Evolutionary conservation across 2,797 vertebrate species (phyloP).

Genomic region (Sebastes flavidus): DNA sequence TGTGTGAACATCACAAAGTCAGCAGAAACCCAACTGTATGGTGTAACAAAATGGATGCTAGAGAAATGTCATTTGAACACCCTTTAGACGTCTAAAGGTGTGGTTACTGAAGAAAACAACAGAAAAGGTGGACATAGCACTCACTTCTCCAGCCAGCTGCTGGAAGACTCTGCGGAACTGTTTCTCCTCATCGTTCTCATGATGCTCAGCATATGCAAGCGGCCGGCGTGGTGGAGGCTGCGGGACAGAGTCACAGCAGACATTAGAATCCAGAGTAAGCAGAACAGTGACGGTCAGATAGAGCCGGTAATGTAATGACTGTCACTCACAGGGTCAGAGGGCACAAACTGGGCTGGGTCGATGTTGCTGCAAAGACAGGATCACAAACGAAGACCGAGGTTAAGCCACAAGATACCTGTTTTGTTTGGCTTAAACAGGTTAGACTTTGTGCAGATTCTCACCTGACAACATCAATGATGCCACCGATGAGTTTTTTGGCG

Average conservation of each 20-base stretch:
- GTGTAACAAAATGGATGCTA: background rate
- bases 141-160: constrained; percentile 93
- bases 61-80: background rate
- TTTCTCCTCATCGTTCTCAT: constrained; percentile 88
- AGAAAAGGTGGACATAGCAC: constrained; percentile 43
- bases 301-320: background rate
- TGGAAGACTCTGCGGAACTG: constrained; percentile 90
- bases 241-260: constrained; percentile 6
- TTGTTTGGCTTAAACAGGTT: too few relatives aligned
- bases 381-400: background rate
- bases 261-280: background rate
- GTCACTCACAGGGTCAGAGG: constrained; percentile 80
- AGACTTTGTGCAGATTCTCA: constrained; percentile 46
- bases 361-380: constrained; percentile 73
- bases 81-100: too few relatives aligned
- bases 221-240: constrained; percentile 85
- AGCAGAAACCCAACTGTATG: background rate
- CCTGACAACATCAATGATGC: constrained; percentile 78
- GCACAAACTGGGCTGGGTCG: constrained; percentile 76
- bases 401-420: background rate
- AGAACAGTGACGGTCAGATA: background rate
- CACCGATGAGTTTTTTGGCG: constrained; percentile 61
- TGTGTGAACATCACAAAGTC: background rate
- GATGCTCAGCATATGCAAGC: constrained; percentile 82
- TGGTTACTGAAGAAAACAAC: background rate